phyloP scores from a whole-genome alignment of 2,113 vertebrate species.

The Sturnus vulgaris region DNA sequence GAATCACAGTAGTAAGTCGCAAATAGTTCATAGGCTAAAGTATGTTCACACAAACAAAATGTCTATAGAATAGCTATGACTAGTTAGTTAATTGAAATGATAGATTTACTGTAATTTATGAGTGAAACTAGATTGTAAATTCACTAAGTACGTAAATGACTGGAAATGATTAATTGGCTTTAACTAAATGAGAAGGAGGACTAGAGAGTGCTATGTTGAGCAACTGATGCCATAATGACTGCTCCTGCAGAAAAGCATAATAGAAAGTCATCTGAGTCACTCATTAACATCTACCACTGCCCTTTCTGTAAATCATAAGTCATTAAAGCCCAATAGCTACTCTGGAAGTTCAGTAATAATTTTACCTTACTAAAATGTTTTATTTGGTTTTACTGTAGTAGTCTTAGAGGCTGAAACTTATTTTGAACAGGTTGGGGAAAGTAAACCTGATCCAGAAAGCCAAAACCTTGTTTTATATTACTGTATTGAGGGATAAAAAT shows the following conservation, averaged over 20 bases:
- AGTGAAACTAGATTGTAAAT: constrained; percentile 2
- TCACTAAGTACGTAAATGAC: background rate
- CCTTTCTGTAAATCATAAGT: constrained; percentile 13
- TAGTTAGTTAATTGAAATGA: constrained; percentile 12
- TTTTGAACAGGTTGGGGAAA: background rate
- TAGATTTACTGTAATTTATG: background rate
- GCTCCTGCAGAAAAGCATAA: background rate
- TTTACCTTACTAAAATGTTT: background rate
- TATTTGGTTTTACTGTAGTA: background rate
- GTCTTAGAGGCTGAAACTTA: background rate
- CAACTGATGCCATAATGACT: constrained; percentile 6
- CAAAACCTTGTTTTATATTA: background rate
- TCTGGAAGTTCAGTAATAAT: background rate
- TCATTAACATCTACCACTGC: background rate
- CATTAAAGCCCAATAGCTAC: constrained; percentile 1
- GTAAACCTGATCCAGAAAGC: background rate
- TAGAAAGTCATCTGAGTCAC: constrained; percentile 5
- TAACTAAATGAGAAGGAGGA: constrained; percentile 17
- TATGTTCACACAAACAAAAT: background rate
- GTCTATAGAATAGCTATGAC: background rate
- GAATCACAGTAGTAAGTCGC: background rate
- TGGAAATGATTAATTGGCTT: constrained; percentile 31
- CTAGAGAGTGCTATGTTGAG: background rate
- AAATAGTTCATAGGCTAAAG: background rate
- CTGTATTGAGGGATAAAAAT: background rate